Evolutionary conservation across 2,888 invertebrate species (phyloP).

Genomic region (Scotopteryx bipunctaria): DNA sequence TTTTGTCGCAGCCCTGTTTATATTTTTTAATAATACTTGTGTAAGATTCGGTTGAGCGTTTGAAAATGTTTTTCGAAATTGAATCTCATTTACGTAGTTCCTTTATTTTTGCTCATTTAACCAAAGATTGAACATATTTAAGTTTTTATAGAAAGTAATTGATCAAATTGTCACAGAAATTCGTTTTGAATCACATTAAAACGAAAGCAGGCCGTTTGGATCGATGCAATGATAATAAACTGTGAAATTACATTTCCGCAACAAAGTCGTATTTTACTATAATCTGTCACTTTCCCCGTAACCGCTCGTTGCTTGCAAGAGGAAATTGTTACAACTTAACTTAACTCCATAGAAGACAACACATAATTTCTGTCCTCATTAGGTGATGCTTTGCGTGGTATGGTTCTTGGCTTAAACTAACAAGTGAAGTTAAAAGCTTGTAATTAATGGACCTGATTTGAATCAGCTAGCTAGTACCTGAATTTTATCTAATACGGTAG

Average conservation of each 20-base stretch:
- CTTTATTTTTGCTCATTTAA: too few relatives aligned
- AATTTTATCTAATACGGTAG: conserved; percentile 10
- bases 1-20: too few relatives aligned
- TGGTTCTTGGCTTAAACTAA: too few relatives aligned
- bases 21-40: too few relatives aligned
- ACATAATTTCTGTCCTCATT: background rate
- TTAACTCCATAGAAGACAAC: background rate
- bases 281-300: conserved; percentile 35
- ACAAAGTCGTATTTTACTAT: conserved; percentile 32
- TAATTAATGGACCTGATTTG: background rate
- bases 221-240: conserved; percentile 44
- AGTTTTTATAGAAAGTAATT: conserved; percentile 2
- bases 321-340: conserved; percentile 9
- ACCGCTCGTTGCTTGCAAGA: conserved; percentile 15
- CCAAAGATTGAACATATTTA: too few relatives aligned
- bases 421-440: too few relatives aligned
- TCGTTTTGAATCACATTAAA: conserved; percentile 14
- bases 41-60: too few relatives aligned
- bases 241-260: conserved; percentile 54
- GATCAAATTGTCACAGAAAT: too few relatives aligned
- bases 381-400: background rate
- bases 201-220: conserved; percentile 35
- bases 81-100: too few relatives aligned
- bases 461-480: background rate
- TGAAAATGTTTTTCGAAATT: too few relatives aligned